These are phyloP conservation scores for Promerops cafer DNA, from an alignment of 2,113 vertebrate species.

Conservation along the genomic window DNA sequence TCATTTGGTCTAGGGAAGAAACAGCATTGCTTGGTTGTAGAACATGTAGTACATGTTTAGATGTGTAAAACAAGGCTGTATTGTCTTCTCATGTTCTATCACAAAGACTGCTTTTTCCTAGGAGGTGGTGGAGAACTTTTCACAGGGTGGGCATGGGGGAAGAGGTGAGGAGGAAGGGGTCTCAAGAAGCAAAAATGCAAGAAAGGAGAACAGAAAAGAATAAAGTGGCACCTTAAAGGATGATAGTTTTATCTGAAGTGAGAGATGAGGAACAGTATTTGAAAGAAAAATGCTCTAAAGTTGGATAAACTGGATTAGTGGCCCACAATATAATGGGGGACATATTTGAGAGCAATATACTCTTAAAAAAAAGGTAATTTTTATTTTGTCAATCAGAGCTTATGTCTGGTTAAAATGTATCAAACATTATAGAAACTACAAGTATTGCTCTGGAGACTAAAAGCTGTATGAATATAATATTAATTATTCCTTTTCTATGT, in stretches of 20 bases:
- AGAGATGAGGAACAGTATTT: not conserved
- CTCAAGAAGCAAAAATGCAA: not conserved
- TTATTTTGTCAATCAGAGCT: not conserved
- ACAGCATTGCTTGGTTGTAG: not conserved
- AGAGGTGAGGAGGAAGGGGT: not conserved
- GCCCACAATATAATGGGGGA: not conserved
- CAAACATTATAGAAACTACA: not conserved
- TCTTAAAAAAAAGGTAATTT: not conserved
- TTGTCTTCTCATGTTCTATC: not conserved
- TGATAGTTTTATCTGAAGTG: not conserved
- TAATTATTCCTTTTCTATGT: not conserved
- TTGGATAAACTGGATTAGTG: not conserved
- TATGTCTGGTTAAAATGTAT: not conserved
- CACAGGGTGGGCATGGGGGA: fast-evolving
- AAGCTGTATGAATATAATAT: not conserved
- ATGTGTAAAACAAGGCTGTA: not conserved
- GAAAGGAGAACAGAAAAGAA: not conserved
- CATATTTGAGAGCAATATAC: not conserved
- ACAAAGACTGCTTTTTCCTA: not conserved
- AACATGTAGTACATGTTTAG: not conserved
- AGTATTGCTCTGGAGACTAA: not conserved
- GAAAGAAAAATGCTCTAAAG: not conserved
- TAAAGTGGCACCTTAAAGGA: not conserved
- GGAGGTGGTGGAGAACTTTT: not conserved
- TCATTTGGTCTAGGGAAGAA: not conserved